Percentiles rank a stretch among this genome's conserved stretches.
Conservation (phyloP, 2,888 invertebrate genomes). For the Agonopterix alstromeriana region DNA sequence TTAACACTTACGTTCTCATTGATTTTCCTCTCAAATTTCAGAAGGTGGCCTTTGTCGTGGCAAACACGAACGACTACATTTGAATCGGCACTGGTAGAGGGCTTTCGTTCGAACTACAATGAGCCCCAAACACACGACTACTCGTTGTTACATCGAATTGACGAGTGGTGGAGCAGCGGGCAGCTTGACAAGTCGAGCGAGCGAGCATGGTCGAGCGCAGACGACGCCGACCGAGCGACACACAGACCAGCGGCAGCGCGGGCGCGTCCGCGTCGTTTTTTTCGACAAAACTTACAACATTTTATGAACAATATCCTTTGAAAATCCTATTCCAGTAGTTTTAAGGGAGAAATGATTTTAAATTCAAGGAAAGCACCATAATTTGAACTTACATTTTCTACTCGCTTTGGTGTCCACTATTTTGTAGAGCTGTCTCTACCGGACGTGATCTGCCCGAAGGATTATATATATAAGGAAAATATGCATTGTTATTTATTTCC, state of each 20-base stretch:
- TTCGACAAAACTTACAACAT: too few species aligned
- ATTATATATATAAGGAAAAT: too few species aligned
- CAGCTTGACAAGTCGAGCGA: slow-evolving; percentile 59
- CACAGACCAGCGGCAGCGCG: neutral
- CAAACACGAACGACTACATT: slow-evolving; percentile 70
- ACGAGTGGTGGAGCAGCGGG: slow-evolving; percentile 36
- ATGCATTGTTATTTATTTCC: too few species aligned
- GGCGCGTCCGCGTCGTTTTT: neutral
- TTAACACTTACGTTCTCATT: slow-evolving; percentile 65
- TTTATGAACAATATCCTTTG: too few species aligned
- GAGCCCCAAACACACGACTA: slow-evolving; percentile 68
- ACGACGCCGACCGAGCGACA: neutral
- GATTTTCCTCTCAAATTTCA: slow-evolving; percentile 65
- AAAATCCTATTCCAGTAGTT: too few species aligned
- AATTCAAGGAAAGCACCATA: too few species aligned
- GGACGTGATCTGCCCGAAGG: too few species aligned
- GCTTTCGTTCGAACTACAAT: slow-evolving; percentile 74
- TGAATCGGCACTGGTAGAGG: slow-evolving; percentile 66
- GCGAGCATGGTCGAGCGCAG: slow-evolving; percentile 35
- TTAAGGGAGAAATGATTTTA: too few species aligned
- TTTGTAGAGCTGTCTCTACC: too few species aligned
- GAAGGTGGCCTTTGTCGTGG: slow-evolving; percentile 47
- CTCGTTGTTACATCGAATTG: slow-evolving; percentile 62
- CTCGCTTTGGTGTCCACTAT: too few species aligned
- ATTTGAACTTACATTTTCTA: too few species aligned